Evolutionary conservation across 2,113 vertebrate genomes (phyloP).

Genomic region (Myanophis thanlyinensis): DNA sequence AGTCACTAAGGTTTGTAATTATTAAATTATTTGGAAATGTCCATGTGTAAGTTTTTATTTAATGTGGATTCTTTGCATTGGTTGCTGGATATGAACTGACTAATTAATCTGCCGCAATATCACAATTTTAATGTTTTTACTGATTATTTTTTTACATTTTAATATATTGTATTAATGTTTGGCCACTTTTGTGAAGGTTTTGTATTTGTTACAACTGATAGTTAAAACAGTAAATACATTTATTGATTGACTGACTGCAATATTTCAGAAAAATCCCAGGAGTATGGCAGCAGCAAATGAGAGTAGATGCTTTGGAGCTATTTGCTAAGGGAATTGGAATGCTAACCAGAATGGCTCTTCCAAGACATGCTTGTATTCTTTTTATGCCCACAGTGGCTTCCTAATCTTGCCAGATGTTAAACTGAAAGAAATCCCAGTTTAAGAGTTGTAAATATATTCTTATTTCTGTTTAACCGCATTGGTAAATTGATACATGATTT

Average conservation of each 20-base stretch:
- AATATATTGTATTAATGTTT: neutral
- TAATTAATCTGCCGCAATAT: neutral
- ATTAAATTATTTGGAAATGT: neutral
- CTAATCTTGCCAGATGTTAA: neutral
- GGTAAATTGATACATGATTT: neutral
- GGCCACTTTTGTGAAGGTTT: neutral
- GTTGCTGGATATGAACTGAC: neutral
- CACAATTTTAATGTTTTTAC: neutral
- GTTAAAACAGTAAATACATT: neutral
- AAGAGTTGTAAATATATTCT: neutral
- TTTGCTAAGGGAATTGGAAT: neutral
- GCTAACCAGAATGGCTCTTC: neutral
- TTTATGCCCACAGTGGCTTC: neutral
- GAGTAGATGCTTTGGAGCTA: neutral
- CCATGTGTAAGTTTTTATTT: neutral
- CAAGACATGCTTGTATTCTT: neutral
- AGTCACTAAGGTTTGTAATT: neutral
- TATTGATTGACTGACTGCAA: neutral
- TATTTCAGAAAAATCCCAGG: neutral
- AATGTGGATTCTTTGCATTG: neutral
- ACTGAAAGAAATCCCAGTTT: neutral
- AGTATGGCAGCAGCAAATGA: neutral
- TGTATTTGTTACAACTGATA: neutral
- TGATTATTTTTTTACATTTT: neutral
- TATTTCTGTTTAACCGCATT: neutral